These are phyloP conservation scores for Zaprionus tsacasi DNA, from an alignment of 1,140 invertebrate genomes.

Conservation along the genomic window DNA sequence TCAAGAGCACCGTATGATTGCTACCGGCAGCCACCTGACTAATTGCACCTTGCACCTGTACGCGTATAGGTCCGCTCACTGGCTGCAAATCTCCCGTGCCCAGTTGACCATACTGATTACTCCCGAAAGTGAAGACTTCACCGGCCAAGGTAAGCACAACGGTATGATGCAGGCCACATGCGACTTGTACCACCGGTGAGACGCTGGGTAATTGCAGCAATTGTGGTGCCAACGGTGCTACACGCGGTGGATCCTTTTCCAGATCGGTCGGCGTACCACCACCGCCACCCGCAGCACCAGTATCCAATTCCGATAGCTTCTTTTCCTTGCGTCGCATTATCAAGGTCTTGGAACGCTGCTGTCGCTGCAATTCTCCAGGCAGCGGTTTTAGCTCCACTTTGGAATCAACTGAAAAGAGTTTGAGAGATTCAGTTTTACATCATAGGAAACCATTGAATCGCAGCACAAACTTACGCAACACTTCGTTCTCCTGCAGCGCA, in stretches of 20 bases:
- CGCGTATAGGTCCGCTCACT: conserved; percentile 90
- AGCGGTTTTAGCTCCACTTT: conserved; percentile 65
- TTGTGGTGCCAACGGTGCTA: conserved; percentile 90
- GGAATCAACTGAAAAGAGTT: conserved; percentile 33
- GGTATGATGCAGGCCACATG: conserved; percentile 96
- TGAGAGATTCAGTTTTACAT: too few relatives aligned
- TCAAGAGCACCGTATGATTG: conserved; percentile 97
- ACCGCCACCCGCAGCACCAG: conserved; percentile 64
- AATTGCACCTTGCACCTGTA: conserved; percentile 88
- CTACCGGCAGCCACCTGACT: conserved; percentile 95
- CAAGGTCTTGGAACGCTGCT: conserved; percentile 79
- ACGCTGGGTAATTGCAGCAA: conserved; percentile 88
- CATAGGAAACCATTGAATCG: background rate
- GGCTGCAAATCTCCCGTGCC: conserved; percentile 93
- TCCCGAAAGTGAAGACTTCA: conserved; percentile 95
- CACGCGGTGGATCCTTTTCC: conserved; percentile 88
- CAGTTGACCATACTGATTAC: conserved; percentile 97
- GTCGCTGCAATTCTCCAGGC: conserved; percentile 69
- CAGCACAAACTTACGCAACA: conserved; percentile 44
- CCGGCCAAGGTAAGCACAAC: conserved; percentile 86
- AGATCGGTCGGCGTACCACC: conserved; percentile 85
- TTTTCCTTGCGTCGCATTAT: conserved; percentile 82
- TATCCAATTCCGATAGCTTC: conserved; percentile 67
- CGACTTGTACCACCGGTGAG: conserved; percentile 91
- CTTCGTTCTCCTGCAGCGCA: conserved; percentile 74